Conservation (phyloP, 2,113 vertebrate genomes). For the Eublepharis macularius region DNA sequence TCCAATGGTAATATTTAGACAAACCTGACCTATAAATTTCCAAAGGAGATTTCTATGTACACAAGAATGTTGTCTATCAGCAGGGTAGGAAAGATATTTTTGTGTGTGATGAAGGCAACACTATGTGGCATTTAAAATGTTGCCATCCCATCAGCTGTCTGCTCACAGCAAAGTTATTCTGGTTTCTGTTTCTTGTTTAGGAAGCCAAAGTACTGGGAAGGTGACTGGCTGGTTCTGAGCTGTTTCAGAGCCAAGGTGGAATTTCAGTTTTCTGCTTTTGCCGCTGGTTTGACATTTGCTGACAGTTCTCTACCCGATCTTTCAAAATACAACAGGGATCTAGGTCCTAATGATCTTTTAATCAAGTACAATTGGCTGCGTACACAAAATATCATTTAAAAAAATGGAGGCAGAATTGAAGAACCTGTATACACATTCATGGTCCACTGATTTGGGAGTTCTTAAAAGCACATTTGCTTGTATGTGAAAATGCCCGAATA, state of each 20-base stretch:
- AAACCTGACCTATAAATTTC: neutral
- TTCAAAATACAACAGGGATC: slow-evolving; percentile 47
- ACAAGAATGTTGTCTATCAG: neutral
- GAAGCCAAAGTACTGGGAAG: slow-evolving; percentile 1
- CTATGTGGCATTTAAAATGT: neutral
- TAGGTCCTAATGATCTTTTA: slow-evolving; percentile 8
- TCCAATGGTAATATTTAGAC: neutral
- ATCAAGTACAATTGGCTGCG: neutral
- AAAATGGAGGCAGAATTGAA: neutral
- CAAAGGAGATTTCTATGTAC: neutral
- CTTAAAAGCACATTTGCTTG: neutral
- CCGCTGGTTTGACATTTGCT: slow-evolving; percentile 26
- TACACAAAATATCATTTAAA: neutral
- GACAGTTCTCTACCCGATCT: neutral
- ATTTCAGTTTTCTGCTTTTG: slow-evolving; percentile 23
- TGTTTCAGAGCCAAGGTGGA: slow-evolving; percentile 25
- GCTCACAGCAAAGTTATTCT: slow-evolving; percentile 9
- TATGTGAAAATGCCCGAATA: neutral
- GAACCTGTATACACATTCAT: neutral
- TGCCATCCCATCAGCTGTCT: neutral
- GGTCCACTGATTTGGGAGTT: neutral
- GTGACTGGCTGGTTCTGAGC: neutral
- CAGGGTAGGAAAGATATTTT: neutral
- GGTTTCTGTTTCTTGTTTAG: slow-evolving; percentile 43
- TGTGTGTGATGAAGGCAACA: neutral